These are phyloP conservation scores for Cheirogaleus major DNA, from an alignment of 2,797 vertebrate genomes.

Conservation along the genomic window DNA sequence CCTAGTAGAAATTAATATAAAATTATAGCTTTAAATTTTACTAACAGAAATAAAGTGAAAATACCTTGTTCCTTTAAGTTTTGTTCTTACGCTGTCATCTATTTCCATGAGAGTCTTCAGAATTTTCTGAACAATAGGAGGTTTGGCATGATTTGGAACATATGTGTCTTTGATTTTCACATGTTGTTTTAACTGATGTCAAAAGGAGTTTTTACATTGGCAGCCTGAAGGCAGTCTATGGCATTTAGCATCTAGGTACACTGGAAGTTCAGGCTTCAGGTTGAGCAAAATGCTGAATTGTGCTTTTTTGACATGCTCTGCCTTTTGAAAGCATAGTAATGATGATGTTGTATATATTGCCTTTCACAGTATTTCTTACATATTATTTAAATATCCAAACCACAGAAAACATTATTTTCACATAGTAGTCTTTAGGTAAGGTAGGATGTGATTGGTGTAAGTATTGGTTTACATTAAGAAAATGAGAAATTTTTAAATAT, in stretches of 20 bases:
- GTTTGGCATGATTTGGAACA: conserved; percentile 40
- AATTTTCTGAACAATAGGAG: conserved; percentile 34
- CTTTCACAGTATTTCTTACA: conserved; percentile 34
- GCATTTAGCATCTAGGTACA: conserved; percentile 18
- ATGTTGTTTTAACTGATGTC: conserved; percentile 49
- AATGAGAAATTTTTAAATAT: conserved; percentile 24
- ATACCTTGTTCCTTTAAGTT: conserved; percentile 1
- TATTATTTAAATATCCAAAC: conserved; percentile 50
- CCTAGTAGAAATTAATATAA: conserved; percentile 26
- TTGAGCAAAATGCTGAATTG: conserved; percentile 54
- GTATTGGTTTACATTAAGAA: conserved; percentile 50
- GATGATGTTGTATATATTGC: conserved; percentile 37
- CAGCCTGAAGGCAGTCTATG: conserved; percentile 25
- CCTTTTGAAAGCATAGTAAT: conserved; percentile 49
- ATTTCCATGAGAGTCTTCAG: background rate
- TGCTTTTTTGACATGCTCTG: conserved; percentile 18
- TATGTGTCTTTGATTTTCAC: conserved; percentile 63
- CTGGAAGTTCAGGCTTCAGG: background rate
- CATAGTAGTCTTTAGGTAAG: conserved; percentile 26
- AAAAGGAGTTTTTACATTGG: conserved; percentile 53
- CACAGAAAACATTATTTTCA: conserved; percentile 37
- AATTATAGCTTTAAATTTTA: conserved; percentile 51
- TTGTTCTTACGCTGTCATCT: background rate
- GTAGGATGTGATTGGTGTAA: background rate
- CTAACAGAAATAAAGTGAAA: conserved; percentile 26